Conservation (phyloP, 2,113 vertebrate genomes). For the Sterrhoptilus dennistouni region DNA sequence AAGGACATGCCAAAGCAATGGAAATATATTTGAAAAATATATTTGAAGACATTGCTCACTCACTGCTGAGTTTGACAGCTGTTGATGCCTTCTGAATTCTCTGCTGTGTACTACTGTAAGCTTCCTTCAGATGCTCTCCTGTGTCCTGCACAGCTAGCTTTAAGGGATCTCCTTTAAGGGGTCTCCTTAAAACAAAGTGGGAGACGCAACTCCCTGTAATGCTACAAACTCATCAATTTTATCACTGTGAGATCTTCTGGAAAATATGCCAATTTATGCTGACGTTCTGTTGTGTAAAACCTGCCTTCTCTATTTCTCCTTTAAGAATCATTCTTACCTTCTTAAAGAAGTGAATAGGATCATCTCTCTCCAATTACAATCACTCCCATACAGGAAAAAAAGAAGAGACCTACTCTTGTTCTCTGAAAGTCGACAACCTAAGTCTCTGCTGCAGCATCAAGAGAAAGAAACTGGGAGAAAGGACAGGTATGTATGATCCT, state of each 20-base stretch:
- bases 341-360: constrained; percentile 29
- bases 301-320: neutral
- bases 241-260: neutral
- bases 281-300: neutral
- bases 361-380: constrained; percentile 35
- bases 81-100: neutral
- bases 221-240: neutral
- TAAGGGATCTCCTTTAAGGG: neutral
- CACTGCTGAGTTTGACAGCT: neutral
- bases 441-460: neutral
- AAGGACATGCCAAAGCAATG: neutral
- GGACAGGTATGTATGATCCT: neutral
- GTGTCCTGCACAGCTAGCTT: neutral
- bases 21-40: neutral
- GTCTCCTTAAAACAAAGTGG: neutral
- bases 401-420: neutral
- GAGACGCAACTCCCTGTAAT: neutral
- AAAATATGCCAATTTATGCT: neutral
- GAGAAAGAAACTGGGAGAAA: neutral
- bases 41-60: neutral
- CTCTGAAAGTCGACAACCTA: neutral
- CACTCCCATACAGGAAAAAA: neutral
- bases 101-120: neutral
- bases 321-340: neutral
- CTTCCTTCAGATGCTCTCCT: neutral